Base-by-base conservation (phyloP, 2,888 invertebrate genomes). In the Sesamia inferens region DNA sequence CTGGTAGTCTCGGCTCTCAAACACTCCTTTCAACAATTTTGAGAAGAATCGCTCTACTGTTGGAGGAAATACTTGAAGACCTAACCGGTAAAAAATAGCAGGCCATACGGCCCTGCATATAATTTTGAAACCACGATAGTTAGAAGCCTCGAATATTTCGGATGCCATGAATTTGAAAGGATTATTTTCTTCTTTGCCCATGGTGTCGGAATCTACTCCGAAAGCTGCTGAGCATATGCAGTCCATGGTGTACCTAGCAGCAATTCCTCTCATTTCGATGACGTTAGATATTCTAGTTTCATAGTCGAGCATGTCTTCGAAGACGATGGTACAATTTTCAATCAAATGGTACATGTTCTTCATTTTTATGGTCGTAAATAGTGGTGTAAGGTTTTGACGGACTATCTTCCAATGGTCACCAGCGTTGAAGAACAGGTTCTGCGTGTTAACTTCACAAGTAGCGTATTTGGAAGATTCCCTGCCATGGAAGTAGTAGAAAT, bases 331-430 rank as follows among this genome's bases (percentile, higher is more conserved):
- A 70, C 90, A 91, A 11, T 87, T 86, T 39, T 89, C 85, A 7
- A 93, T 90, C 44, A 93, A 85, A 76, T 89, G 74, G 59, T 92
- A 94, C 93, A 94, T 94, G 19, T 89, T 92, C 72, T 88, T 93
- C 88, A 93, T 73, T 22, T 73, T 71, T 47, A 55, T 11, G 0
- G 55, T 39, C 11, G 74, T 14, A 47, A 72, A 71, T 0, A 94
- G 68, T 0, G 92, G 91, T 0, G 91, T 90, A 5, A 92, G 73
- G 47, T 92, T 93, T 61, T 93, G 93, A 0, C 94, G 84, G 0
- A 90, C n/a, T 0, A 92, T 84, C 64, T 91, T 93, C 93, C 94
- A 94, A 19, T 72, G 74, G 76, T 94, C 91, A 0, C 94, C 94
- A 24, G 88, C 73, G 0, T 79, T 83, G 73, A 89, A 91, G 77